Evolutionary conservation across 2,888 invertebrate genomes (phyloP), one percentile per base, ranked within the genome.

Genomic region (Spilarctia lutea): DNA sequence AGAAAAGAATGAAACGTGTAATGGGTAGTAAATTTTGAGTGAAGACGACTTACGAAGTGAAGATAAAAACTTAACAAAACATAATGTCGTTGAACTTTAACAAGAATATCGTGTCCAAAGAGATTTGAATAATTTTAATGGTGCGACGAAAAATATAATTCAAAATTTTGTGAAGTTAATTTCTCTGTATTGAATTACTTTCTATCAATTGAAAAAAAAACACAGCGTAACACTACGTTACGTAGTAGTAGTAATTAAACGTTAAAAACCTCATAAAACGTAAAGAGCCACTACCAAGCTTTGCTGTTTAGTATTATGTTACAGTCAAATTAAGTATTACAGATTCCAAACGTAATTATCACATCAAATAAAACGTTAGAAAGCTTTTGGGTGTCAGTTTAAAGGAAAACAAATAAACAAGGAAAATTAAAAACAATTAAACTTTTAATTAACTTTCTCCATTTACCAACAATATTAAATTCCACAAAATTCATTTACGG

Each of bases 1-100:
- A 30, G 20, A 69, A 52, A 82, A 78, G 81, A 81, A 84, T 84
- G 75, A 75, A 78, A 74, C 72, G 81, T 84, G 74, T 48, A 45
- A 68, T 65, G 33, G 18, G 73, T 56, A 18, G 33, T 74, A 66
- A 74, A 70, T 56, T 45, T n/a, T 39, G n/a, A 63, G 20, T 73
- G 33, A 60, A 45, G 52, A 45, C 30, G 63, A 68, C 48, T 72
- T 73, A 73, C 42, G 68, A 68, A 52, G 68, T 69, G 27, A 52
- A 69, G 65, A 73, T 73, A 69, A 73, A 68, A 73, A 24, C 33
- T 65, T 73, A 63, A 35, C 45, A 73, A 68, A 63, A 42, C 30
- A 60, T 27, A 7, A 33, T 60, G 33, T 60, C n/a, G 10, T 42
- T 63, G 60, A 42, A 24, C 60, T 68, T n/a, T 24, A 7, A 56